phyloP scores from a whole-genome alignment of 2,113 vertebrate genomes.

The Nycticryphes semicollaris region DNA sequence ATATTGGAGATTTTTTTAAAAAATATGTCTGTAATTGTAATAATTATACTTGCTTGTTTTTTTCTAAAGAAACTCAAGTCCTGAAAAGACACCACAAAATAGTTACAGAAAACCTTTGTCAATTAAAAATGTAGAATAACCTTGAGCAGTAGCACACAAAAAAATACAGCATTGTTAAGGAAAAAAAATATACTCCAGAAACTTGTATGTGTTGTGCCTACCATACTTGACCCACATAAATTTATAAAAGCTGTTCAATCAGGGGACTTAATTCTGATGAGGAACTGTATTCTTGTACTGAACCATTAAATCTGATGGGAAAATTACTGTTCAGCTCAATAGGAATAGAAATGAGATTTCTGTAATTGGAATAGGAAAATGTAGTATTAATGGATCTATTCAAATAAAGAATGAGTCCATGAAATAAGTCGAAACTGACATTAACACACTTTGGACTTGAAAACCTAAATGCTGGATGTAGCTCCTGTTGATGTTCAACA shows the following conservation, averaged over 20 bases:
- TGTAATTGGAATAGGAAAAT: neutral
- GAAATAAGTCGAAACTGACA: neutral
- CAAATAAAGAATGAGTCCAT: neutral
- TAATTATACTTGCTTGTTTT: neutral
- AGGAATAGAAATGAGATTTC: conserved; percentile 13
- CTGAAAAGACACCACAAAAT: neutral
- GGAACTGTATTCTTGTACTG: neutral
- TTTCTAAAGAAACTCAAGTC: neutral
- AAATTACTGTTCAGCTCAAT: conserved; percentile 6
- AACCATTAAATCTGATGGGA: conserved; percentile 4
- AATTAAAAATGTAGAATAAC: neutral
- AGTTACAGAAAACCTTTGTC: neutral
- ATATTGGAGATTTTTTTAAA: neutral
- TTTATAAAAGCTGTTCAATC: conserved; percentile 10
- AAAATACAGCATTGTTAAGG: neutral
- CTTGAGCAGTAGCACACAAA: neutral
- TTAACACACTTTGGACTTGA: neutral
- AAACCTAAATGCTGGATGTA: neutral
- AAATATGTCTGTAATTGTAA: neutral
- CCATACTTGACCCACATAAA: neutral
- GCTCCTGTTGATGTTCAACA: neutral
- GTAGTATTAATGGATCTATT: neutral
- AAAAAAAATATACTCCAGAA: neutral
- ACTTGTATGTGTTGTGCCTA: neutral
- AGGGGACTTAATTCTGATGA: neutral